Percentiles rank a stretch among this genome's conserved stretches.
phyloP scores from a whole-genome alignment of 2,888 invertebrate species.

The Ganaspis brasiliensis region DNA sequence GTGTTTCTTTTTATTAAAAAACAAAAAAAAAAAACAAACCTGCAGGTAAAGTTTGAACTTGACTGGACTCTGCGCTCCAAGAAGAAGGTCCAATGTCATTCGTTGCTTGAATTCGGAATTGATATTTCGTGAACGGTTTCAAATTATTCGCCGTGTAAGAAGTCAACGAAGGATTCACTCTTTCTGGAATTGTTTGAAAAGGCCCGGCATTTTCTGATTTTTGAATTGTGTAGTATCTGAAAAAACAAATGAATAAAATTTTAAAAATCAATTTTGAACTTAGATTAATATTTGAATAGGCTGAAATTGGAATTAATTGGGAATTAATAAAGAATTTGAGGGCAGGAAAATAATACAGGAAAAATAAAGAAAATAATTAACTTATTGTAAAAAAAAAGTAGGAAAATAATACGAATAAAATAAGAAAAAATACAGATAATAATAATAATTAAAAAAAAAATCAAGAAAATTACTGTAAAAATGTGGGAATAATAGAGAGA shows the following conservation, averaged over 20 bases:
- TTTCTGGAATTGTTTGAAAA: constrained; percentile 92
- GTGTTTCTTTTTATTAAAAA: neutral
- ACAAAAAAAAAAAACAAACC: constrained; percentile 81
- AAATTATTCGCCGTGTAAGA: constrained; percentile 93
- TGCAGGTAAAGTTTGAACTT: constrained; percentile 93
- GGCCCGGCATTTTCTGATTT: constrained; percentile 92
- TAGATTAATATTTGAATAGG: too few species aligned
- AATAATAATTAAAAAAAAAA: too few species aligned
- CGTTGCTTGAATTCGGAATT: constrained; percentile 96
- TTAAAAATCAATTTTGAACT: too few species aligned
- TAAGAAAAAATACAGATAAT: too few species aligned
- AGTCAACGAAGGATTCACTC: constrained; percentile 92
- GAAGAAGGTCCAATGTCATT: constrained; percentile 97
- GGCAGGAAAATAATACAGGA: too few species aligned
- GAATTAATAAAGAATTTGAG: too few species aligned
- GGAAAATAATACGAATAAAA: too few species aligned
- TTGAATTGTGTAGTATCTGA: constrained; percentile 94
- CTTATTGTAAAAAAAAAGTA: too few species aligned
- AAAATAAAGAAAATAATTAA: too few species aligned
- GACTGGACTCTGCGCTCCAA: constrained; percentile 94
- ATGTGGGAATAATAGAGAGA: too few species aligned
- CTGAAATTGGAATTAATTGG: too few species aligned
- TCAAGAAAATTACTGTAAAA: too few species aligned
- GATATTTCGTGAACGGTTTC: constrained; percentile 93
- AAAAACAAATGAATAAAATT: constrained; percentile 9